Evolutionary conservation across 2,113 vertebrate genomes (phyloP).

Genomic region (Brienomyrus brachyistius): DNA sequence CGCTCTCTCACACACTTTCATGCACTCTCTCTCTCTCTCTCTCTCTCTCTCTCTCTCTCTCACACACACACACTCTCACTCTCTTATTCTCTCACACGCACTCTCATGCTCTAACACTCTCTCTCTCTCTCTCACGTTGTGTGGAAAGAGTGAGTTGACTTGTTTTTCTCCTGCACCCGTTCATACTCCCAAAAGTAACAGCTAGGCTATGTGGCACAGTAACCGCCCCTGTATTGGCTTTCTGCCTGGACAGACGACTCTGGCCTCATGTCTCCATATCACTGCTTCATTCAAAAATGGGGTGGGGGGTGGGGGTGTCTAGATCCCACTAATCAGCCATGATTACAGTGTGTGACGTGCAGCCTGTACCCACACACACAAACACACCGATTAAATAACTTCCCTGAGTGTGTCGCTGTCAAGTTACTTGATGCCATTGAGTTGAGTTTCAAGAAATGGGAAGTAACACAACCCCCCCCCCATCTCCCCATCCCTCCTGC

Average conservation of each 20-base stretch:
- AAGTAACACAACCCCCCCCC: not conserved
- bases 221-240: not conserved
- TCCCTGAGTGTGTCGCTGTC: not conserved
- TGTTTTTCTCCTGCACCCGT: not conserved
- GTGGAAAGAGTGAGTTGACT: not conserved
- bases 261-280: not conserved
- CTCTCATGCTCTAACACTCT: too few species aligned
- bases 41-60: too few species aligned
- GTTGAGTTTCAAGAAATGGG: slow-evolving; percentile 1
- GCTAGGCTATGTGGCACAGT: not conserved
- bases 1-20: not conserved
- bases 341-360: not conserved
- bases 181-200: not conserved
- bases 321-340: not conserved
- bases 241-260: not conserved
- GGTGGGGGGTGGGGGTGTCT: not conserved
- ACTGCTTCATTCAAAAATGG: not conserved
- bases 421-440: not conserved
- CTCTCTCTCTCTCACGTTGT: not conserved
- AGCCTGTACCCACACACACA: not conserved
- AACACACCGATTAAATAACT: not conserved
- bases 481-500: not conserved
- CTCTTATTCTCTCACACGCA: too few species aligned
- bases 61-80: too few species aligned
- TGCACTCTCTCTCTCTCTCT: not conserved